These are phyloP conservation scores for Drosophila ercepeae DNA, from an alignment of 1,140 invertebrate genomes.

Conservation along the genomic window DNA sequence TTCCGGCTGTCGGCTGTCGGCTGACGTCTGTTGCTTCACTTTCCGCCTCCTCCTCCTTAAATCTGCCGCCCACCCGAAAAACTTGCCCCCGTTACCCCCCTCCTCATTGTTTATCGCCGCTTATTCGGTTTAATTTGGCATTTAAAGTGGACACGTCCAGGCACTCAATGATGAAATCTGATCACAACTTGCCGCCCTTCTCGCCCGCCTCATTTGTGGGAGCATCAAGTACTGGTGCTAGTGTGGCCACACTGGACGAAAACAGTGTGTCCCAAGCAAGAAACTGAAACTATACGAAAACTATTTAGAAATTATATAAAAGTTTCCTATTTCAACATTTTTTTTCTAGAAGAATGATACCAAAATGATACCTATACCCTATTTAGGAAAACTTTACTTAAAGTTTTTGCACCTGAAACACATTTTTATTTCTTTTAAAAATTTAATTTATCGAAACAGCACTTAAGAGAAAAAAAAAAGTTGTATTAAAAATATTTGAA, in stretches of 20 bases:
- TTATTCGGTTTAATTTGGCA: conserved; percentile 72
- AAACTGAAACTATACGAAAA: neutral
- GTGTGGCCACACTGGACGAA: neutral
- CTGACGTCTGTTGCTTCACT: conserved; percentile 10
- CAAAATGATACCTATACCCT: too few relatives aligned
- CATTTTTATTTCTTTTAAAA: too few relatives aligned
- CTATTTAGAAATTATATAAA: too few relatives aligned
- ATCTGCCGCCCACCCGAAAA: neutral
- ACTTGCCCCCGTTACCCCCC: neutral
- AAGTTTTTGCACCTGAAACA: too few relatives aligned
- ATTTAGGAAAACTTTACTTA: too few relatives aligned
- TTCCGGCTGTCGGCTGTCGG: conserved; percentile 17
- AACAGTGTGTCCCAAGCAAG: neutral
- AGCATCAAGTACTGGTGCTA: neutral
- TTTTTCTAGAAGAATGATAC: too few relatives aligned
- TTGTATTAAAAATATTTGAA: too few relatives aligned
- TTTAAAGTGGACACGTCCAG: conserved; percentile 71
- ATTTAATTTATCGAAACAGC: too few relatives aligned
- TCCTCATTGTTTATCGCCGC: conserved; percentile 17
- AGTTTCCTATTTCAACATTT: too few relatives aligned
- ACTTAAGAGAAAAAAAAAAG: too few relatives aligned
- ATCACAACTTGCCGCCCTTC: conserved; percentile 47
- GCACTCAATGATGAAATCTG: conserved; percentile 60
- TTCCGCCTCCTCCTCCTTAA: neutral
- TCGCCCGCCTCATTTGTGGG: conserved; percentile 9